A percentile compares a stretch with the other conserved stretches of the same genome.
Conservation (phyloP, 64 coral and sea anemone species). For the Porites lutea region DNA sequence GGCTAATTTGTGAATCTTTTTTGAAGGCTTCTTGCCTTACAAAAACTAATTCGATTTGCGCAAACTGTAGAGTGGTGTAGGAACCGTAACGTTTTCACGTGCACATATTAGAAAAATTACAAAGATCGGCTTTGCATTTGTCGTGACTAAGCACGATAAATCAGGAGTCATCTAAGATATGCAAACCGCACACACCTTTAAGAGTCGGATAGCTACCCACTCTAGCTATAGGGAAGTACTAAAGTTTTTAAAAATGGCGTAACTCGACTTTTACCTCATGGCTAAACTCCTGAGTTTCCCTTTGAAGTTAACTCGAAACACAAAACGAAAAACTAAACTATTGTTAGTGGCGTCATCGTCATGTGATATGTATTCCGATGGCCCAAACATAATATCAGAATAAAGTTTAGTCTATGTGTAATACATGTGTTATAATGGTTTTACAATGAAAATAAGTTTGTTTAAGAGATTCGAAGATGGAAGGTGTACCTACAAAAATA, state of each 20-base stretch:
- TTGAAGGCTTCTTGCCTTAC: not conserved
- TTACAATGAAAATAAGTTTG: no score
- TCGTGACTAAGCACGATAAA: not conserved
- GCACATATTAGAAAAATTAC: no score
- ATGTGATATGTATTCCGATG: no score
- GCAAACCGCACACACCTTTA: not conserved
- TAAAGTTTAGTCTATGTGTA: no score
- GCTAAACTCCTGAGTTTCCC: not conserved
- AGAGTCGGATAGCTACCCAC: not conserved
- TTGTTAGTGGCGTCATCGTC: no score
- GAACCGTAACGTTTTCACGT: not conserved
- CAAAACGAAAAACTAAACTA: not conserved
- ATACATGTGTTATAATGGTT: no score
- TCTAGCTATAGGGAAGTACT: not conserved
- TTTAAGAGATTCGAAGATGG: no score
- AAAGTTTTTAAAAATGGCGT: not conserved
- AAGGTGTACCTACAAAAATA: no score
- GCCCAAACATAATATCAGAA: no score
- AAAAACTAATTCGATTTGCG: not conserved
- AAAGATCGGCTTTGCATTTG: no score
- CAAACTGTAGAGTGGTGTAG: not conserved
- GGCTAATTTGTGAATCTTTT: not conserved
- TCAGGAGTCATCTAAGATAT: not conserved
- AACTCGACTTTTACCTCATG: not conserved
- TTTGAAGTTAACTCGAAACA: constrained; percentile 15